Conservation (phyloP, 37 sponge, comb jelly and placozoan species). For the Chondrilla cf. caribensis region DNA sequence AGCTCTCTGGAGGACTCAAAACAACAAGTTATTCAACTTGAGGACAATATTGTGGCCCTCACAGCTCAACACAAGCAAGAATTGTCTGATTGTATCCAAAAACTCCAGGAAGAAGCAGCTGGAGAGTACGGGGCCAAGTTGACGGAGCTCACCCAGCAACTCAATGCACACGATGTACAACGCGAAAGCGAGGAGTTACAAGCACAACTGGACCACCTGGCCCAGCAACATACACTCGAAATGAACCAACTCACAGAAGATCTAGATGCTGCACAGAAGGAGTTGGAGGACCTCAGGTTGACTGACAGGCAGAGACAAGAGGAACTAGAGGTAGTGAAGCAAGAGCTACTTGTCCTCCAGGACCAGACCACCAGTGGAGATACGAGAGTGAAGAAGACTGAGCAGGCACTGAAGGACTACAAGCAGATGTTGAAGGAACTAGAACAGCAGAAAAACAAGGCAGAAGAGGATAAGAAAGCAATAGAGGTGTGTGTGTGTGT, state of each 20-base stretch:
- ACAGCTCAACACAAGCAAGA: slow-evolving; percentile 14
- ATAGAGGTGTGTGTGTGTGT: slow-evolving; percentile 18
- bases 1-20: slow-evolving; percentile 9
- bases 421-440: slow-evolving; percentile 37
- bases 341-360: background rate
- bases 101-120: slow-evolving; percentile 20
- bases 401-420: slow-evolving; percentile 48
- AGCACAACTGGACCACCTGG: slow-evolving; percentile 27
- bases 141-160: background rate
- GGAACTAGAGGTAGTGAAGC: background rate
- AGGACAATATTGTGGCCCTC: slow-evolving; percentile 30
- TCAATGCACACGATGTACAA: background rate
- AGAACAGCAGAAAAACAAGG: slow-evolving; percentile 21
- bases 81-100: background rate
- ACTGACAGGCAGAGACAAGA: background rate
- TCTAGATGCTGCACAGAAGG: slow-evolving; percentile 6
- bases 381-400: slow-evolving; percentile 19
- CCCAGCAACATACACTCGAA: slow-evolving; percentile 22
- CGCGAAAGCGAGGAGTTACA: slow-evolving; percentile 23
- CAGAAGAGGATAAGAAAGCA: slow-evolving; percentile 9
- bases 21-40: slow-evolving; percentile 16
- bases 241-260: background rate
- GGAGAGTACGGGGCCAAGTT: background rate
- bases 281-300: background rate
- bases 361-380: background rate